Percentiles rank a stretch among this genome's conserved stretches.
Conservation (phyloP, 2,113 vertebrate genomes). For the Psilopsiagon aurifrons region DNA sequence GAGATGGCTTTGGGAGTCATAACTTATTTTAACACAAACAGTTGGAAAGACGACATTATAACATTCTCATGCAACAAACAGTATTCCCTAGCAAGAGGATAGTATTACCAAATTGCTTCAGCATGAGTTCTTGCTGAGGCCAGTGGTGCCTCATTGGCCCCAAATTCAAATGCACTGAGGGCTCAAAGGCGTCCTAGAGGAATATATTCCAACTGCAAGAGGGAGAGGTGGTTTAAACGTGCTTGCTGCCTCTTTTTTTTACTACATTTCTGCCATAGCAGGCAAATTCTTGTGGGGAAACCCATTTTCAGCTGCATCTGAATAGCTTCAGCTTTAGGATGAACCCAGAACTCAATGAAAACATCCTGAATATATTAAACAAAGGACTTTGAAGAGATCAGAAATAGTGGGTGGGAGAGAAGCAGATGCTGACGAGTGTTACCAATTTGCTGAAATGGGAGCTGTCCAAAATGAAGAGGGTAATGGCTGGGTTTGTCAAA, state of each 20-base stretch:
- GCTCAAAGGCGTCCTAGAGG: constrained; percentile 33
- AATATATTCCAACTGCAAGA: constrained; percentile 25
- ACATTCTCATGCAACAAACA: not conserved
- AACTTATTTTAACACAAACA: constrained; percentile 57
- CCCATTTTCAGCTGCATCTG: constrained; percentile 48
- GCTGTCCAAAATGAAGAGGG: constrained; percentile 37
- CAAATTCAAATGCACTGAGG: constrained; percentile 35
- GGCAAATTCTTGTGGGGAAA: constrained; percentile 54
- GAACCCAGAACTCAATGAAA: constrained; percentile 24
- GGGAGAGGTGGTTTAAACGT: not conserved
- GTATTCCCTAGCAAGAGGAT: constrained; percentile 55
- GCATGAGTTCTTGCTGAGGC: constrained; percentile 16
- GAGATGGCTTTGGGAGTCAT: constrained; percentile 37
- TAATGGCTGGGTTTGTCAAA: constrained; percentile 31
- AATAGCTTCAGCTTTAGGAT: constrained; percentile 54
- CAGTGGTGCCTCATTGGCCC: constrained; percentile 17
- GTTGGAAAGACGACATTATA: not conserved
- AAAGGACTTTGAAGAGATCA: constrained; percentile 41
- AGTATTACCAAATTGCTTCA: constrained; percentile 67
- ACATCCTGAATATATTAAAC: constrained; percentile 53
- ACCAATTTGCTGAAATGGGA: constrained; percentile 50
- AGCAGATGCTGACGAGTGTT: constrained; percentile 51
- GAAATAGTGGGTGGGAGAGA: constrained; percentile 41
- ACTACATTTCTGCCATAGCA: constrained; percentile 52
- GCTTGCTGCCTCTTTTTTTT: not conserved